Percentiles rank a stretch among this genome's conserved stretches.
These are phyloP conservation scores for Baccha elongata DNA, from an alignment of 2,888 invertebrate genomes.

Conservation along the genomic window DNA sequence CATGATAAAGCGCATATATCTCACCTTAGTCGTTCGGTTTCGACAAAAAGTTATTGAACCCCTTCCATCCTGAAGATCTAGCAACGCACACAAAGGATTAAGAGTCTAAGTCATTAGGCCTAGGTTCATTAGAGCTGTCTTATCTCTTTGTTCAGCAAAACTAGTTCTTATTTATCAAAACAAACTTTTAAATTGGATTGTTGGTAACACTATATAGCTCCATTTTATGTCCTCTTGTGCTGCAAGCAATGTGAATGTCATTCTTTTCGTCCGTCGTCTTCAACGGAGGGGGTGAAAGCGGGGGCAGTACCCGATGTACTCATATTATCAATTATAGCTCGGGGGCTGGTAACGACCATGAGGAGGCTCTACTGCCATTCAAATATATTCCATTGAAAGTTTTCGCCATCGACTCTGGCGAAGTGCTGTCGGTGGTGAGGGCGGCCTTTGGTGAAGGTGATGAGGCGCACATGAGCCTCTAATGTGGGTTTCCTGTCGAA, in stretches of 20 bases:
- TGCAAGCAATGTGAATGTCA: constrained; percentile 35
- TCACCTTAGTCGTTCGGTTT: no score
- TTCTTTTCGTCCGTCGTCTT: constrained; percentile 19
- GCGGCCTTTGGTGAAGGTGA: constrained; percentile 58
- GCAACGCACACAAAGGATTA: no score
- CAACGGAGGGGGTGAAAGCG: background rate
- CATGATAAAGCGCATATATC: no score
- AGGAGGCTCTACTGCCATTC: constrained; percentile 52
- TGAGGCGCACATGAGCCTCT: constrained; percentile 59
- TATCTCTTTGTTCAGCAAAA: no score
- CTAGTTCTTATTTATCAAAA: no score
- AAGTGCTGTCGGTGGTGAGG: background rate
- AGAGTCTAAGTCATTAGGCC: no score
- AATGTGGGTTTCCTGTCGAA: constrained; percentile 48
- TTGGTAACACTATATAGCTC: background rate
- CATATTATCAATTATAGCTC: constrained; percentile 61
- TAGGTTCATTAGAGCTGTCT: no score
- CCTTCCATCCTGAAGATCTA: no score
- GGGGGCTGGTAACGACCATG: constrained; percentile 3
- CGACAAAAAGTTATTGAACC: no score
- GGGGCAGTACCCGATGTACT: constrained; percentile 32
- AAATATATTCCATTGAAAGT: constrained; percentile 38
- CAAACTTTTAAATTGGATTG: background rate
- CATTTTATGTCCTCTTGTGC: background rate
- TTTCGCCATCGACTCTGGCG: constrained; percentile 23